A percentile compares a stretch with the other conserved stretches of the same genome.
Evolutionary conservation across 2,888 invertebrate species (phyloP).

Genomic region (Lumbricus terrestris): DNA sequence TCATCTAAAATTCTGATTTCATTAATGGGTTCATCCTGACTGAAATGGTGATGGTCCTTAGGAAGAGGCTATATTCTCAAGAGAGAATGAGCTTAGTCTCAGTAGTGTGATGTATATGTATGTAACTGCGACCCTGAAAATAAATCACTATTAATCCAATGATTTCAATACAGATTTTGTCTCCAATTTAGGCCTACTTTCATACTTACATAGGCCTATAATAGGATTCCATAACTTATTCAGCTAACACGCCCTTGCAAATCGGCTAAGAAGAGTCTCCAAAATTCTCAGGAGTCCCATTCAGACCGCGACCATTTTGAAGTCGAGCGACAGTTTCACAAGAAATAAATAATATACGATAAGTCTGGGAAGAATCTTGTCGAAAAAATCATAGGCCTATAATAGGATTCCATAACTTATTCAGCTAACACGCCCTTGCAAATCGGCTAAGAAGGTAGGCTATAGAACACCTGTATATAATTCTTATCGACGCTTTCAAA

Average conservation of each 20-base stretch:
- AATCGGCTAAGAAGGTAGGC: not conserved
- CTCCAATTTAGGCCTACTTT: too few relatives aligned
- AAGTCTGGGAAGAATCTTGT: not conserved
- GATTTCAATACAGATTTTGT: not conserved
- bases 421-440: too few relatives aligned
- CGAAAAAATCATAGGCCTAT: not conserved
- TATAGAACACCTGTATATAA: too few relatives aligned
- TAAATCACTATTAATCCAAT: not conserved
- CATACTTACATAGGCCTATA: not conserved
- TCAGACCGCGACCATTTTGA: not conserved
- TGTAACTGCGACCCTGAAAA: too few relatives aligned
- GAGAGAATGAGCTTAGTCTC: not conserved
- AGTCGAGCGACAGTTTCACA: not conserved
- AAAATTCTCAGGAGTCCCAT: too few relatives aligned
- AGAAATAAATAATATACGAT: not conserved
- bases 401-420: too few relatives aligned
- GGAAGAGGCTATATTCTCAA: not conserved
- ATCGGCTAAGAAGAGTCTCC: too few relatives aligned
- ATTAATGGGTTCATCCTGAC: not conserved
- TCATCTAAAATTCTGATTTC: not conserved
- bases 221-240: too few relatives aligned
- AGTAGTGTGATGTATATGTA: not conserved
- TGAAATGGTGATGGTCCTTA: not conserved
- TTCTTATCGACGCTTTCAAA: not conserved
- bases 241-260: too few relatives aligned